Percentiles rank a stretch among this genome's conserved stretches.
phyloP scores from a whole-genome alignment of 2,888 invertebrate species.

The Melanargia galathea region DNA sequence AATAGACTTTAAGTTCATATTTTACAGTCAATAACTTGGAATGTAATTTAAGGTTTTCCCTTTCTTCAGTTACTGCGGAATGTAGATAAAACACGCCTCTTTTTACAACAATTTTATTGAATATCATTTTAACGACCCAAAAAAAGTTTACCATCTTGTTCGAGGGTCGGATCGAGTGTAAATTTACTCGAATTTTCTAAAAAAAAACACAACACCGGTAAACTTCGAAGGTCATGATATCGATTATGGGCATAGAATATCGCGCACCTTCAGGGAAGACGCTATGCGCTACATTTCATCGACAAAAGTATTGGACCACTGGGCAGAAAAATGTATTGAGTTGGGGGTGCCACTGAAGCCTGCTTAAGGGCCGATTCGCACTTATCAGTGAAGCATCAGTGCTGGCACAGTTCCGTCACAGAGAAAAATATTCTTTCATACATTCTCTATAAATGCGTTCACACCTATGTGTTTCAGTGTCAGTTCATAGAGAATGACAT shows the following conservation, averaged over 20 bases:
- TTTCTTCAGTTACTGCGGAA: neutral
- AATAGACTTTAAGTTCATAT: conserved; percentile 7
- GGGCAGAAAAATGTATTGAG: neutral
- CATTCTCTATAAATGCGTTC: too few species aligned
- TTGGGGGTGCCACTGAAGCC: neutral
- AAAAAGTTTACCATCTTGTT: conserved; percentile 27
- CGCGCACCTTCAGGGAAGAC: neutral
- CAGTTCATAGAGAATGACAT: too few species aligned
- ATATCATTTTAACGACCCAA: conserved; percentile 29
- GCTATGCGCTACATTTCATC: neutral
- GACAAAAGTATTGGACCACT: neutral
- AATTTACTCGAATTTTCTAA: conserved; percentile 24
- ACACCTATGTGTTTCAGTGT: too few species aligned
- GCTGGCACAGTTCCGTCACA: too few species aligned
- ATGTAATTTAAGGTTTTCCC: conserved; percentile 3
- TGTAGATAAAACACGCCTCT: conserved; percentile 14
- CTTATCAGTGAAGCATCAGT: too few species aligned
- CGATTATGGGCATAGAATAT: neutral
- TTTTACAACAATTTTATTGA: conserved; percentile 29
- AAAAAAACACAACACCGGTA: conserved; percentile 15
- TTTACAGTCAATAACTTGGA: conserved; percentile 11
- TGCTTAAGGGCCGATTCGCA: too few species aligned
- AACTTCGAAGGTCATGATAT: conserved; percentile 14
- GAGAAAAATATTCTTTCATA: too few species aligned
- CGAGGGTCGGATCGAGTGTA: conserved; percentile 24